Conservation (phyloP, 2,113 vertebrate species). For the Lagopus leucura region DNA sequence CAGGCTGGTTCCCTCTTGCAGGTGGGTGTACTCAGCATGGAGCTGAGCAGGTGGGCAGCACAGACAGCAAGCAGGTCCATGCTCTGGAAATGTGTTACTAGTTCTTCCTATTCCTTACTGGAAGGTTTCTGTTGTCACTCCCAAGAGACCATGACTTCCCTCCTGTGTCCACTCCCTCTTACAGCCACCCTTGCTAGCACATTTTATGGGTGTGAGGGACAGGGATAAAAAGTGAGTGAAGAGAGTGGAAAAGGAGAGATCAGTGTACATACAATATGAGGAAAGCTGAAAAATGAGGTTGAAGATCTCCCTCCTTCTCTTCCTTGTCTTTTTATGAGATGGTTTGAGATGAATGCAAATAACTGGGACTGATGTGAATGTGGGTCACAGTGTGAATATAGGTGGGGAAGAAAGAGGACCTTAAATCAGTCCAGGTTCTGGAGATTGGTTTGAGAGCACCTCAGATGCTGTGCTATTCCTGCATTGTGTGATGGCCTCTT, state of each 20-base stretch:
- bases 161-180: accelerated
- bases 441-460: background rate
- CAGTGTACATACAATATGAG: background rate
- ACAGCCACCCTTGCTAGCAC: background rate
- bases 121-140: background rate
- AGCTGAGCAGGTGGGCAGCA: background rate
- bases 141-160: accelerated
- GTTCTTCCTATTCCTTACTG: background rate
- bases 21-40: background rate
- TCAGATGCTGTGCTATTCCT: background rate
- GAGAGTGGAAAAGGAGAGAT: background rate
- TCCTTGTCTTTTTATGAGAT: background rate
- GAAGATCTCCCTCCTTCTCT: background rate
- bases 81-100: constrained; percentile 21
- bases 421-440: background rate
- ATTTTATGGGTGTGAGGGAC: background rate
- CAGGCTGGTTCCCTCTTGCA: background rate
- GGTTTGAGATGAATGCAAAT: background rate
- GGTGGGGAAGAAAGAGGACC: background rate
- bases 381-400: background rate
- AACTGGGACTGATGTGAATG: background rate
- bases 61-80: background rate
- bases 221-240: background rate
- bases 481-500: background rate
- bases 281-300: background rate